Conservation (phyloP, 1,140 invertebrate species). For the Macrosteles quadrilineatus region DNA sequence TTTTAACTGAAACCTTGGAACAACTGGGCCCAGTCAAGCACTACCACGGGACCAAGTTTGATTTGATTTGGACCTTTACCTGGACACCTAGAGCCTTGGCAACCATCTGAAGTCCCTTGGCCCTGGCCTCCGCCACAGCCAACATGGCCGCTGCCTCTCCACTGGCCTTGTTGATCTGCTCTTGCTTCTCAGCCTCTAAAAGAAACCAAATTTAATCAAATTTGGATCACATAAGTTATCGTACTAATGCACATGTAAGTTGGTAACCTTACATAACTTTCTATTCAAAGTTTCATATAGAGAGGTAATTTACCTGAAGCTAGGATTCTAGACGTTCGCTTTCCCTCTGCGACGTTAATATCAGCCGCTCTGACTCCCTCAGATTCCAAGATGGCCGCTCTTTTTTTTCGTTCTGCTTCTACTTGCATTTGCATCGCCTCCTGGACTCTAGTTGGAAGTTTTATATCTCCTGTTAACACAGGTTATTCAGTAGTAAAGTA, state of each 20-base stretch:
- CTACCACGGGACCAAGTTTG: no score
- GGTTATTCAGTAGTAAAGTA: background rate
- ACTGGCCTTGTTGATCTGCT: conserved; percentile 83
- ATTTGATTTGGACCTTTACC: no score
- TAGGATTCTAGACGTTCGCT: conserved; percentile 87
- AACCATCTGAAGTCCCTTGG: conserved; percentile 74
- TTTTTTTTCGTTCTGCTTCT: conserved; percentile 95
- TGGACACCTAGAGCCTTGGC: conserved; percentile 63
- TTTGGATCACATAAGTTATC: no score
- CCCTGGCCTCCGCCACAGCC: conserved; percentile 80
- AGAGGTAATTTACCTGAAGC: conserved; percentile 73
- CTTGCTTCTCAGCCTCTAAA: conserved; percentile 81
- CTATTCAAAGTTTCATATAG: no score
- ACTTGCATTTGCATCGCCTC: conserved; percentile 99
- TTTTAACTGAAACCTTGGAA: no score
- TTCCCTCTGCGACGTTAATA: conserved; percentile 97
- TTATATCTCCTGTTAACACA: conserved; percentile 80
- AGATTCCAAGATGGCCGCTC: conserved; percentile 95
- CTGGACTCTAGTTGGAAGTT: conserved; percentile 87
- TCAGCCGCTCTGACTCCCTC: conserved; percentile 93
- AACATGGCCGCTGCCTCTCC: conserved; percentile 88
- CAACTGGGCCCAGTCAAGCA: no score
- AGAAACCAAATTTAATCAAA: no score
- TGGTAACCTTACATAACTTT: no score
- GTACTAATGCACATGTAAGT: no score